phyloP scores from a whole-genome alignment of 92 coral and sea anemone species.

The Hydrozoanthus gracilis region DNA sequence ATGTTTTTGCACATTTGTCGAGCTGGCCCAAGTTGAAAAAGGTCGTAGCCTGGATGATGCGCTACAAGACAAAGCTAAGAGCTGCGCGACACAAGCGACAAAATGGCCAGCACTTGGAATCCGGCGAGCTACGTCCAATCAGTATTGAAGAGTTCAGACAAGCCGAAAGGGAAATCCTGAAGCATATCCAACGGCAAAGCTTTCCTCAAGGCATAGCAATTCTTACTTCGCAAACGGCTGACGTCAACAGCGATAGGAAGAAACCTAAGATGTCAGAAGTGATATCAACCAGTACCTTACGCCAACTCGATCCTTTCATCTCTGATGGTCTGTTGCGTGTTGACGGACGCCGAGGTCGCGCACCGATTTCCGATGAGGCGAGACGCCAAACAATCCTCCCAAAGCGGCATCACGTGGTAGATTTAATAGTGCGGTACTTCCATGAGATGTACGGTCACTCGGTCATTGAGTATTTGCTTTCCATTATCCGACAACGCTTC shows the following conservation, averaged over 20 bases:
- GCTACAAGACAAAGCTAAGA: neutral
- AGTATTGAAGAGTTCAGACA: conserved; percentile 24
- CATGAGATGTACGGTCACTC: conserved; percentile 9
- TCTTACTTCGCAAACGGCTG: neutral
- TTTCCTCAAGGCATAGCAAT: conserved; percentile 3
- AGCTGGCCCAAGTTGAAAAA: neutral
- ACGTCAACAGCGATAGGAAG: neutral
- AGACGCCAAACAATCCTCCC: conserved; percentile 18
- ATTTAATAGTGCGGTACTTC: conserved; percentile 2
- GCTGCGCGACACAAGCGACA: neutral
- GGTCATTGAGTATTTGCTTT: conserved; percentile 8
- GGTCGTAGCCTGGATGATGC: conserved; percentile 1
- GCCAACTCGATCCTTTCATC: conserved; percentile 18
- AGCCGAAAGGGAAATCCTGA: conserved; percentile 36
- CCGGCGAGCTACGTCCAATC: neutral
- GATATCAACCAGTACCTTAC: neutral
- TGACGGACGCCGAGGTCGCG: conserved; percentile 15
- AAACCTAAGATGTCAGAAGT: neutral
- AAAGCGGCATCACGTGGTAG: neutral
- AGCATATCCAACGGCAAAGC: conserved; percentile 1
- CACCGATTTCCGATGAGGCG: conserved; percentile 10
- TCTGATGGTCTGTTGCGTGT: conserved; percentile 14
- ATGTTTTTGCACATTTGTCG: neutral
- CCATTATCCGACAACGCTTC: neutral
- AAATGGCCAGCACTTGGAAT: neutral